These are phyloP conservation scores for Lontra canadensis DNA, from an alignment of 2,113 vertebrate species.

Conservation along the genomic window DNA sequence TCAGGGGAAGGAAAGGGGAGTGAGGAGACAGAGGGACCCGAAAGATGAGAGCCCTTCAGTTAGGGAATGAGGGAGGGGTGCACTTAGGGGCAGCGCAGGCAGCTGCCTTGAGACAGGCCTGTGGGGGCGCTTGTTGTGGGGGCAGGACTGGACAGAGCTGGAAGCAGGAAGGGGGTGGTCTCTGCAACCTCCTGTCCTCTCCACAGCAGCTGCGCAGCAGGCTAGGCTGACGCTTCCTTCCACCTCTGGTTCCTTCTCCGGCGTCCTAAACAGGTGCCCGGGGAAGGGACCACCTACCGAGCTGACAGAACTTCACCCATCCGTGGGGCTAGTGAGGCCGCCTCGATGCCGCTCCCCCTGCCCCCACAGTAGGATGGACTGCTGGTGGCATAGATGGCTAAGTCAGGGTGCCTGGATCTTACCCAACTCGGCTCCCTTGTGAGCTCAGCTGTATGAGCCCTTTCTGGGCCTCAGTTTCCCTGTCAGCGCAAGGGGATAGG, in stretches of 20 bases:
- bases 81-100: background rate
- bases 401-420: background rate
- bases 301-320: background rate
- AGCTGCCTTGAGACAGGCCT: background rate
- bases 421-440: background rate
- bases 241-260: background rate
- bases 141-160: background rate
- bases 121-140: background rate
- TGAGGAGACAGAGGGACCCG: background rate
- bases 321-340: background rate
- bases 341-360: background rate
- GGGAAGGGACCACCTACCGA: background rate
- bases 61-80: background rate
- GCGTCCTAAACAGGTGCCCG: background rate
- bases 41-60: background rate
- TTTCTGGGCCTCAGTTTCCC: background rate
- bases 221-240: too few relatives aligned
- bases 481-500: background rate
- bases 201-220: accelerated
- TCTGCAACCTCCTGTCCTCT: background rate
- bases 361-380: background rate
- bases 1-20: background rate
- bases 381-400: background rate
- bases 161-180: background rate
- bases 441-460: background rate